These are phyloP conservation scores for Sebastes oblongus DNA, from an alignment of 2,797 vertebrate species.

Conservation along the genomic window DNA sequence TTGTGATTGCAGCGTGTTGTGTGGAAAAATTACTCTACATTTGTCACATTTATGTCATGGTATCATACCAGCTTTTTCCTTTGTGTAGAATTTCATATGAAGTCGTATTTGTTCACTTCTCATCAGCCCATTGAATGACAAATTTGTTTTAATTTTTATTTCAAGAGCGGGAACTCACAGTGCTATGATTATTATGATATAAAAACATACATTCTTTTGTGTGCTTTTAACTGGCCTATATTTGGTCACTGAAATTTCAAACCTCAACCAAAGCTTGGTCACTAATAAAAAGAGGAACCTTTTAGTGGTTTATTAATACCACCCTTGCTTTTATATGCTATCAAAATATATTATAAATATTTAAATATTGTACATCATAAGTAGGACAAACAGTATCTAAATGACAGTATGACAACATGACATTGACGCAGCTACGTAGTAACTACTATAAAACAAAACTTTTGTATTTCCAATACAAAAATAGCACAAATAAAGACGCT, in stretches of 20 bases:
- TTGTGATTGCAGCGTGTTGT: neutral
- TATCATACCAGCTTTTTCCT: neutral
- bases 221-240: neutral
- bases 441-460: slow-evolving; percentile 3
- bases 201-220: slow-evolving; percentile 4
- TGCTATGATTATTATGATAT: neutral
- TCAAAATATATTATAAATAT: slow-evolving; percentile 36
- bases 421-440: neutral
- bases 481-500: slow-evolving; percentile 26
- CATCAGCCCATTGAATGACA: neutral
- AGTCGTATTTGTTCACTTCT: neutral
- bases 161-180: neutral
- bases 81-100: neutral
- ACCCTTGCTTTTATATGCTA: slow-evolving; percentile 12
- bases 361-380: slow-evolving; percentile 18
- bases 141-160: neutral
- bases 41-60: neutral
- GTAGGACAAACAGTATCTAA: slow-evolving; percentile 21
- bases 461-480: slow-evolving; percentile 54
- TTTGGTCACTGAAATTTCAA: neutral
- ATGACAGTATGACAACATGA: slow-evolving; percentile 8
- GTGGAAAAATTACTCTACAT: neutral
- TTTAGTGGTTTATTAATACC: slow-evolving; percentile 10
- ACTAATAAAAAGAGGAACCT: neutral
- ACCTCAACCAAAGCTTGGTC: neutral